Conservation (phyloP, 2,797 vertebrate genomes). For the Hafferia zeledoni region DNA sequence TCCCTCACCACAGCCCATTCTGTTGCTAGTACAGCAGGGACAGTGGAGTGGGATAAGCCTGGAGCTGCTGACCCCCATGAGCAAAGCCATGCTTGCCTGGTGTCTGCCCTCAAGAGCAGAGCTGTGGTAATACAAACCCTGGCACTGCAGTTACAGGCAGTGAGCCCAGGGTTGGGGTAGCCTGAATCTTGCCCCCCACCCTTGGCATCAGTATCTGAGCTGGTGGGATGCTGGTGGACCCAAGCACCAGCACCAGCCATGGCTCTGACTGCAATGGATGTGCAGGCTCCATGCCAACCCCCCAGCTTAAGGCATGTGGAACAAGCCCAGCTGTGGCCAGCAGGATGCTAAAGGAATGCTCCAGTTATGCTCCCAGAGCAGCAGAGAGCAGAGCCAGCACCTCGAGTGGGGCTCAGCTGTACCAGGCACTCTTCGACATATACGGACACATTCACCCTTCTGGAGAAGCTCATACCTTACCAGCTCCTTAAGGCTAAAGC, state of each 20-base stretch:
- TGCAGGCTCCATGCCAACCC: background rate
- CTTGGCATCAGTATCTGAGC: accelerated
- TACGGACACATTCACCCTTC: background rate
- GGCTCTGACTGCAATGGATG: accelerated
- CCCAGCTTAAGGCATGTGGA: background rate
- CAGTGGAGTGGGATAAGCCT: background rate
- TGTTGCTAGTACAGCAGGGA: background rate
- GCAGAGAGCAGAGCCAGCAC: background rate
- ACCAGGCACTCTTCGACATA: background rate
- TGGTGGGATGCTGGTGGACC: background rate
- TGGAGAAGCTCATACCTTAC: background rate
- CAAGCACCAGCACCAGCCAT: background rate
- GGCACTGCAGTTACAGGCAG: background rate
- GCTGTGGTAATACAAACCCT: background rate
- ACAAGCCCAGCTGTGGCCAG: background rate
- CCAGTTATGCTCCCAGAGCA: background rate
- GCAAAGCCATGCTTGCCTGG: background rate
- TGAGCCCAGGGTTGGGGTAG: background rate
- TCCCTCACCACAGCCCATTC: background rate
- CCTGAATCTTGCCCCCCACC: accelerated
- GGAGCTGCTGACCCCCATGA: background rate
- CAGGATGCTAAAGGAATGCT: background rate
- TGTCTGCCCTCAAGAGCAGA: accelerated
- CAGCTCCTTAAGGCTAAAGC: background rate
- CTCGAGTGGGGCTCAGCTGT: background rate